Evolutionary conservation across 1,140 invertebrate genomes (phyloP), one percentile per base, ranked within the genome.

Genomic region (Wiebesia pumilae): DNA sequence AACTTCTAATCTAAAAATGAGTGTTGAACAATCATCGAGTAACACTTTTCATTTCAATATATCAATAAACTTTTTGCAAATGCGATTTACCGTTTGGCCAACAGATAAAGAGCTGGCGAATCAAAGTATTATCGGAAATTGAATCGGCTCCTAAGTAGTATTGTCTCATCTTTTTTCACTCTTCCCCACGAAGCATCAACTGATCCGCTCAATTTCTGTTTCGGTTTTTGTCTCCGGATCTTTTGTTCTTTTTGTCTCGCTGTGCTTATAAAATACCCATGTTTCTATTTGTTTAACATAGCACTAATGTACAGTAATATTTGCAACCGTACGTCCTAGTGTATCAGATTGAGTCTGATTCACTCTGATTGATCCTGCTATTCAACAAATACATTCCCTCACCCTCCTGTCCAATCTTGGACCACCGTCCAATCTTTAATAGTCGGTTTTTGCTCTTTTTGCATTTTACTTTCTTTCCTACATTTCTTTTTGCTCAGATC

Each of bases 321-420:
- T 58, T n/a, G 14, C 24, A 79, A 79, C 77, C 47, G 30, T 51
- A 30, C 30, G 30, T 35, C 40, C 24, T 24, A 38, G 14, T 10
- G 78, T 67, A 62, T 67, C 43, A 51, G 84, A 82, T 65, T 12
- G 30, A 65, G 79, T 38, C 75, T 10, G 65, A 47, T 58, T 78
- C 40, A 85, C n/a, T 27, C 81, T 75, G 85, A 87, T 87, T 80
- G 38, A 82, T 82, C 65, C 65, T 82, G 65, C 67, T 43, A 51
- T 27, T 33, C 14, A 30, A 54, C 19, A 30, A 33, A 30, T 0
- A 14, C n/a, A 40, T 67, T 81, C 3, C 77, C 30, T 19, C 47
- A 30, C 77, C 47, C 2, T 40, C 33, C 77, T 0, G 9, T 51
- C 47, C 14, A 16, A n/a, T 14, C 16, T 30, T 47, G 0, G 58